Conservation (phyloP, 1,140 invertebrate species). For the Zaprionus inermis region DNA sequence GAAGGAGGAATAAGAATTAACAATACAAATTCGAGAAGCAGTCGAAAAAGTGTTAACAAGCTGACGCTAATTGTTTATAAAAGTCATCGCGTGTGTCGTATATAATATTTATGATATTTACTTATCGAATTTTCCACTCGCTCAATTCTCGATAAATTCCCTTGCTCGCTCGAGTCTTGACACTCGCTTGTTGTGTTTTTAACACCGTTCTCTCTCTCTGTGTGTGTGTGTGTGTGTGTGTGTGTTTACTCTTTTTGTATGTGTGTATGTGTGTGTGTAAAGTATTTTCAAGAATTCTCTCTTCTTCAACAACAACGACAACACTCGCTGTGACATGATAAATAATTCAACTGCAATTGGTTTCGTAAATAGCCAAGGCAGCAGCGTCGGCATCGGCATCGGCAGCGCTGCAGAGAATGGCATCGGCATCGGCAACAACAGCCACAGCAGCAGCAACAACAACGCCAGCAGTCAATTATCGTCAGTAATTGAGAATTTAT, state of each 20-base stretch:
- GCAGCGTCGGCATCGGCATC: conserved; percentile 27
- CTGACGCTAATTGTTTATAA: conserved; percentile 69
- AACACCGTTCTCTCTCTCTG: conserved; percentile 38
- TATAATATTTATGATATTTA: conserved; percentile 80
- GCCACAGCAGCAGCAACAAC: conserved; percentile 19
- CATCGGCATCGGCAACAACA: conserved; percentile 17
- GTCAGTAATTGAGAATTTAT: conserved; percentile 84
- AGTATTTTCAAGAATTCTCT: conserved; percentile 82
- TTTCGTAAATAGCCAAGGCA: conserved; percentile 72
- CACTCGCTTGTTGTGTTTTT: conserved; percentile 56
- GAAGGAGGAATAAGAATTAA: conserved; percentile 19
- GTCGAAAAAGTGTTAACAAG: conserved; percentile 65
- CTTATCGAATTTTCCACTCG: conserved; percentile 76
- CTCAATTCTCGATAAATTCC: conserved; percentile 37
- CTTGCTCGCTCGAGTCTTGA: conserved; percentile 36
- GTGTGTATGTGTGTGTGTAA: conserved; percentile 70
- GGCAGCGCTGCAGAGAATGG: conserved; percentile 22
- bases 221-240: conserved; percentile 51
- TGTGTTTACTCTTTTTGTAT: conserved; percentile 37
- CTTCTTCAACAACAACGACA: conserved; percentile 56
- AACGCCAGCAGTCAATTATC: conserved; percentile 75
- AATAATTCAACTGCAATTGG: conserved; percentile 82
- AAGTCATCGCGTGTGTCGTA: conserved; percentile 57
- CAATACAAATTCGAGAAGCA: conserved; percentile 1
- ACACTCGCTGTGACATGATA: conserved; percentile 78